A percentile compares a stretch with the other conserved stretches of the same genome.
Evolutionary conservation across 2,888 invertebrate genomes (phyloP).

Genomic region (Odiellus spinosus): DNA sequence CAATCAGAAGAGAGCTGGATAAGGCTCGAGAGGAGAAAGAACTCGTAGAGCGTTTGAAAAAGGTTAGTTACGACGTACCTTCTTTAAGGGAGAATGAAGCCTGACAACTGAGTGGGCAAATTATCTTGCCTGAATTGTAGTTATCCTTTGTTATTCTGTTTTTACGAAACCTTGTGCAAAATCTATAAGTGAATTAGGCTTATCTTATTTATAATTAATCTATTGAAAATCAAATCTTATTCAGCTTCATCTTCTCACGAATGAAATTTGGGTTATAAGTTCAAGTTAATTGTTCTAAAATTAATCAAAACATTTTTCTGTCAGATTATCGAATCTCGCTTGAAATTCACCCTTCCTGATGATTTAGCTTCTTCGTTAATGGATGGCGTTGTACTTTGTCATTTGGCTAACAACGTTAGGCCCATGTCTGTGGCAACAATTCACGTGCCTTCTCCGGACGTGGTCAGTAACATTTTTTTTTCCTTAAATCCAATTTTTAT

Average conservation of each 20-base stretch:
- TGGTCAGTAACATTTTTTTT: slow-evolving; percentile 42
- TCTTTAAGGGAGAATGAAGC: too few species aligned
- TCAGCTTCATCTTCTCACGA: too few species aligned
- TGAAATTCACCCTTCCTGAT: slow-evolving; percentile 76
- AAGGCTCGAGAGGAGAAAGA: slow-evolving; percentile 77
- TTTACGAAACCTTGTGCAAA: too few species aligned
- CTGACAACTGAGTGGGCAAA: too few species aligned
- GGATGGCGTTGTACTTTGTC: slow-evolving; percentile 86
- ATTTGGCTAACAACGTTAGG: slow-evolving; percentile 79
- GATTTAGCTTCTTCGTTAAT: slow-evolving; percentile 67
- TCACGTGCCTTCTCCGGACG: slow-evolving; percentile 82
- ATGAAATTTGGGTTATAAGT: too few species aligned
- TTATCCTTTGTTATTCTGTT: too few species aligned
- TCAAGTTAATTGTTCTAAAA: too few species aligned
- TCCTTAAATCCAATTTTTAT: slow-evolving; percentile 7
- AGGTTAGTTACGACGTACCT: too few species aligned
- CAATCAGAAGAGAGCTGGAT: slow-evolving; percentile 80
- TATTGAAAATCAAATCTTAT: too few species aligned
- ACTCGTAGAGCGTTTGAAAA: slow-evolving; percentile 62
- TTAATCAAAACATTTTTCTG: slow-evolving; percentile 3
- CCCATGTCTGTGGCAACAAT: slow-evolving; percentile 83
- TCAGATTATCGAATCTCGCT: slow-evolving; percentile 71
- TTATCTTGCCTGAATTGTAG: too few species aligned
- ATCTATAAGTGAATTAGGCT: too few species aligned
- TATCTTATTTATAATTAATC: too few species aligned